Evolutionary conservation across 2,797 vertebrate genomes (phyloP).

Genomic region (Dendrocincla tyrannina): DNA sequence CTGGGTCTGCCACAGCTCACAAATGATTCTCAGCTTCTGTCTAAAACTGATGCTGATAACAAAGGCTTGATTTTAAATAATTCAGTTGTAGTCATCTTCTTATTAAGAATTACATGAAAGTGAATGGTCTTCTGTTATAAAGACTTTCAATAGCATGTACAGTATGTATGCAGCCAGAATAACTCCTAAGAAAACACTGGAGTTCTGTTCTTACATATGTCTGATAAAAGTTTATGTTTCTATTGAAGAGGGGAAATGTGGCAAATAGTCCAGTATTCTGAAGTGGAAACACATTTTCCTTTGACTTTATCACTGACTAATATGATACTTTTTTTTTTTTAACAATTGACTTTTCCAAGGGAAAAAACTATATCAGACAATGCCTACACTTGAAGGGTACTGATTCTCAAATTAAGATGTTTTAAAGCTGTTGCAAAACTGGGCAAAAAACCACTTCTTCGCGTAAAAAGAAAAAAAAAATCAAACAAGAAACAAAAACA

Average conservation of each 20-base stretch:
- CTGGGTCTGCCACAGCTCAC: constrained; percentile 83
- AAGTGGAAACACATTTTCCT: background rate
- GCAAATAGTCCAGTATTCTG: background rate
- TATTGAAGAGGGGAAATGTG: background rate
- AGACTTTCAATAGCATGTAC: constrained; percentile 53
- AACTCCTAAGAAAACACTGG: background rate
- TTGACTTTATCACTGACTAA: background rate
- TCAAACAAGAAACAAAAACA: background rate
- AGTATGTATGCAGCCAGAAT: constrained; percentile 1
- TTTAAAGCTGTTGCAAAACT: background rate
- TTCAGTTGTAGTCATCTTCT: constrained; percentile 76
- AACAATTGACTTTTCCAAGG: background rate
- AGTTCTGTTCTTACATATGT: constrained; percentile 7
- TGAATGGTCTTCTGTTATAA: constrained; percentile 73
- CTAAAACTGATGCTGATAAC: constrained; percentile 81
- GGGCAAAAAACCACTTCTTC: background rate
- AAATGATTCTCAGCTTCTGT: constrained; percentile 80
- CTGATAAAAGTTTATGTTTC: constrained; percentile 42
- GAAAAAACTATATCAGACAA: background rate
- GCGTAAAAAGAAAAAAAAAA: background rate
- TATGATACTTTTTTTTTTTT: background rate
- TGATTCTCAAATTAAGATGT: background rate
- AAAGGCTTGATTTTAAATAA: constrained; percentile 81
- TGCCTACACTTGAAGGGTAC: background rate
- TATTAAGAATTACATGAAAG: constrained; percentile 85